Percentiles rank a stretch among this genome's conserved stretches.
Conservation (phyloP, 2,888 invertebrate species). For the Pandemis cinnamomeana region DNA sequence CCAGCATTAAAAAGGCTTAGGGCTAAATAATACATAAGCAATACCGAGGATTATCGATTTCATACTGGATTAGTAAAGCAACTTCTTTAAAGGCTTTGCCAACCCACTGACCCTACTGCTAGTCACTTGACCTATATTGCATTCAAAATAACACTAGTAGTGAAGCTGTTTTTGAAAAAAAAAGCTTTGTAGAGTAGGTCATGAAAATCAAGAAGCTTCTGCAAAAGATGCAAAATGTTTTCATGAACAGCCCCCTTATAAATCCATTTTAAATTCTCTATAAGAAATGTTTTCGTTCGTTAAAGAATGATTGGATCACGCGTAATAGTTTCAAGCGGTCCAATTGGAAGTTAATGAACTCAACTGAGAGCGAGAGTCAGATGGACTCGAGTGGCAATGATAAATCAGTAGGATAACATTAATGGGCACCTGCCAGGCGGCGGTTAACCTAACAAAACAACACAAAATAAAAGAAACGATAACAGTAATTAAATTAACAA, state of each 20-base stretch:
- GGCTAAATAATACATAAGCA: constrained; percentile 25
- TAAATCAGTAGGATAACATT: constrained; percentile 41
- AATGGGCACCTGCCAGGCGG: constrained; percentile 38
- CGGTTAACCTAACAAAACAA: constrained; percentile 38
- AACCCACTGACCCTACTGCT: constrained; percentile 15
- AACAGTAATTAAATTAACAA: constrained; percentile 71
- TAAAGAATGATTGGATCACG: constrained; percentile 2
- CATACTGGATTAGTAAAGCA: constrained; percentile 26
- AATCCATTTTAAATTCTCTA: too few relatives aligned
- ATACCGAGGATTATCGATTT: constrained; percentile 31
- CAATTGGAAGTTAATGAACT: constrained; percentile 39
- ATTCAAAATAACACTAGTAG: constrained; percentile 24
- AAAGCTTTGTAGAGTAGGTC: background rate
- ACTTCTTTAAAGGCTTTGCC: constrained; percentile 31
- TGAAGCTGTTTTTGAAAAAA: constrained; percentile 17
- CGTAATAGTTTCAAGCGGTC: constrained; percentile 32
- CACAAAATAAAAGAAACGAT: constrained; percentile 47
- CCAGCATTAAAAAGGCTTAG: constrained; percentile 12
- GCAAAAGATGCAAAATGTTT: background rate
- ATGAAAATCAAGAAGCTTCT: background rate
- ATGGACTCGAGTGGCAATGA: constrained; percentile 35
- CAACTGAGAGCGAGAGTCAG: constrained; percentile 39
- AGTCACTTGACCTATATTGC: constrained; percentile 8
- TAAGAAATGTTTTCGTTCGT: background rate
- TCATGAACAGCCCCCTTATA: background rate